These are phyloP conservation scores for Anguilla megastoma DNA, from an alignment of 2,797 vertebrate genomes.

Conservation along the genomic window DNA sequence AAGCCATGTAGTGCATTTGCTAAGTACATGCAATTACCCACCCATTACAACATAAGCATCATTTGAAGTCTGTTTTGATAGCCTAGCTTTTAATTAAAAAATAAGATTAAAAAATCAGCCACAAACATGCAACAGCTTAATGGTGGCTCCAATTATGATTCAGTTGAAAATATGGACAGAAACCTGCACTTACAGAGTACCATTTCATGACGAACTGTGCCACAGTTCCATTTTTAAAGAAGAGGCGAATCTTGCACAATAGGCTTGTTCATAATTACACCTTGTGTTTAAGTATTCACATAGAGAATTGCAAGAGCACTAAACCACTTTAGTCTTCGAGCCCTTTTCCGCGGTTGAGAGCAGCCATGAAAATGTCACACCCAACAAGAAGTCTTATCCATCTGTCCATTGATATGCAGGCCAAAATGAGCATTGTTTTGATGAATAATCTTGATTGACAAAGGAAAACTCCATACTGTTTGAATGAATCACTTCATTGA, in stretches of 20 bases:
- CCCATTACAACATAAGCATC: conserved; percentile 37
- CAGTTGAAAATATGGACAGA: conserved; percentile 44
- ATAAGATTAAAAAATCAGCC: background rate
- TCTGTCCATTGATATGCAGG: conserved; percentile 20
- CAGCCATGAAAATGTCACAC: conserved; percentile 31
- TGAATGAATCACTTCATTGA: conserved; percentile 8
- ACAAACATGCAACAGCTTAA: conserved; percentile 26
- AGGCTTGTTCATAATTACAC: conserved; percentile 47
- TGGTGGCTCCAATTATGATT: conserved; percentile 50
- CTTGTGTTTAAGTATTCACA: conserved; percentile 47
- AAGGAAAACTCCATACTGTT: background rate
- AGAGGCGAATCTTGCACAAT: conserved; percentile 45
- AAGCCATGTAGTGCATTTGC: conserved; percentile 32
- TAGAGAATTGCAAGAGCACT: conserved; percentile 40
- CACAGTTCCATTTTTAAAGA: conserved; percentile 53
- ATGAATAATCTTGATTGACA: background rate
- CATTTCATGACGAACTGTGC: conserved; percentile 50
- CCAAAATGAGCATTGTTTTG: conserved; percentile 18
- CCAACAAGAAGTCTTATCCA: conserved; percentile 21
- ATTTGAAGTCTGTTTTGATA: conserved; percentile 43
- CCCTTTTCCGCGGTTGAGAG: background rate
- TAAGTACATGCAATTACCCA: conserved; percentile 55
- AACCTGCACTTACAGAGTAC: conserved; percentile 48
- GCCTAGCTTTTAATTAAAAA: conserved; percentile 24
- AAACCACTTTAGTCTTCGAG: conserved; percentile 30